Conservation (phyloP, 1,140 invertebrate genomes). For the Oncopodura yosiiana region DNA sequence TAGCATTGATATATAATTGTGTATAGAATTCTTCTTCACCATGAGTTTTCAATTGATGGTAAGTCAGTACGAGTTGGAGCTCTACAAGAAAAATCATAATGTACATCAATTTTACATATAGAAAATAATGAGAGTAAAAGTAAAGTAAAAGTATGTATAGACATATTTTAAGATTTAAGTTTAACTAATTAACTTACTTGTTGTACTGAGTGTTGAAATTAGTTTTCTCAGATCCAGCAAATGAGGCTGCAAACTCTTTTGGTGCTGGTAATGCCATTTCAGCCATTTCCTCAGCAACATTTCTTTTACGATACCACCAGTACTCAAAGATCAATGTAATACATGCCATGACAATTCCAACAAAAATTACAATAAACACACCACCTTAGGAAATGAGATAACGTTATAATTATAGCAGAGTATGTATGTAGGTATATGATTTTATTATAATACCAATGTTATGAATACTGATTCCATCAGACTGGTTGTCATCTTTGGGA, state of each 20-base stretch:
- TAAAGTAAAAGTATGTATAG: slow-evolving; percentile 5
- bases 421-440: neutral
- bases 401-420: neutral
- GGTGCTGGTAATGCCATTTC: slow-evolving; percentile 35
- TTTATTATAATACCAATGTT: slow-evolving; percentile 61
- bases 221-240: slow-evolving; percentile 28
- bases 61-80: slow-evolving; percentile 21
- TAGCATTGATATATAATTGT: too few species aligned
- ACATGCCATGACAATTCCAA: slow-evolving; percentile 82
- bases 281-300: slow-evolving; percentile 34
- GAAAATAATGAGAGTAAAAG: neutral
- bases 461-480: slow-evolving; percentile 90
- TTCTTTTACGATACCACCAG: slow-evolving; percentile 64
- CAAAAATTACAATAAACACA: slow-evolving; percentile 92
- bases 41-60: slow-evolving; percentile 35
- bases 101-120: neutral
- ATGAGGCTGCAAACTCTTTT: slow-evolving; percentile 26
- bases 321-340: slow-evolving; percentile 88
- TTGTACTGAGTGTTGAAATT: slow-evolving; percentile 36
- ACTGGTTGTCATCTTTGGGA: slow-evolving; percentile 79
- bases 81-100: neutral
- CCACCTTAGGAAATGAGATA: too few species aligned
- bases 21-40: slow-evolving; percentile 26
- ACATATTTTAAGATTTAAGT: neutral
- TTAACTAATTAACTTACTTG: slow-evolving; percentile 23